Conservation (phyloP, 64 coral and sea anemone genomes). For the Porites lutea region DNA sequence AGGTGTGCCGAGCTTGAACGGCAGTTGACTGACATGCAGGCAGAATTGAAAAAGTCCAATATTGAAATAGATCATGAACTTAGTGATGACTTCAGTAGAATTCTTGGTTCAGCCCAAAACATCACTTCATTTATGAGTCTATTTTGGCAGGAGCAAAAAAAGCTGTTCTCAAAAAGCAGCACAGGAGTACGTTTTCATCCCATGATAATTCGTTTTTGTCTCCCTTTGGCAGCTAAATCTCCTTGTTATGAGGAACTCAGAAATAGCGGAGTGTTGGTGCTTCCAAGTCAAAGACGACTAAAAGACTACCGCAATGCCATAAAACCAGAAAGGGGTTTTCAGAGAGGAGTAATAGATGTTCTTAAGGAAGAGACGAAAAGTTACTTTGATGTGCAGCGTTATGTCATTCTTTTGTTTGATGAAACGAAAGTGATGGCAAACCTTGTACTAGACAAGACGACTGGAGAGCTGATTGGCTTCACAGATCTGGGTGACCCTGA, state of each 20-base stretch:
- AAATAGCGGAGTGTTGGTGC: conserved; percentile 37
- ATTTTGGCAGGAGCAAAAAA: conserved; percentile 56
- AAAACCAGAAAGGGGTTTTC: conserved; percentile 48
- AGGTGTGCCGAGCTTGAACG: too few species aligned
- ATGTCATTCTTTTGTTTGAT: conserved; percentile 39
- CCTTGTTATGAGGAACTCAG: conserved; percentile 59
- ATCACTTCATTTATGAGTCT: conserved; percentile 54
- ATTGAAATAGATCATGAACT: conserved; percentile 30
- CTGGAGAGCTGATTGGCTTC: conserved; percentile 35
- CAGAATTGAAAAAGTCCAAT: conserved; percentile 38
- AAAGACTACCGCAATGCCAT: conserved; percentile 58
- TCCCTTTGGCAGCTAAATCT: conserved; percentile 50
- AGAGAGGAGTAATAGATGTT: conserved; percentile 38
- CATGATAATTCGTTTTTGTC: conserved; percentile 53
- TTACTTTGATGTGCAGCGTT: conserved; percentile 61
- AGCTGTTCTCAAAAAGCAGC: conserved; percentile 16
- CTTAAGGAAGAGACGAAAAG: conserved; percentile 16
- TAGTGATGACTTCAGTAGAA: conserved; percentile 33
- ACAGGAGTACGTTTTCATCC: conserved; percentile 55
- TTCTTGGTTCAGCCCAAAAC: background rate
- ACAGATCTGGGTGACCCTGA: conserved; percentile 54
- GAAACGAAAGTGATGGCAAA: conserved; percentile 61
- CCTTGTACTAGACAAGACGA: conserved; percentile 34
- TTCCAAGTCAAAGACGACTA: conserved; percentile 45
- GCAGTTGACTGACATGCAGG: too few species aligned